Evolutionary conservation across 2,113 vertebrate species (phyloP), one percentile per base, ranked within the genome.

Genomic region (Phylloscopus trochiloides): DNA sequence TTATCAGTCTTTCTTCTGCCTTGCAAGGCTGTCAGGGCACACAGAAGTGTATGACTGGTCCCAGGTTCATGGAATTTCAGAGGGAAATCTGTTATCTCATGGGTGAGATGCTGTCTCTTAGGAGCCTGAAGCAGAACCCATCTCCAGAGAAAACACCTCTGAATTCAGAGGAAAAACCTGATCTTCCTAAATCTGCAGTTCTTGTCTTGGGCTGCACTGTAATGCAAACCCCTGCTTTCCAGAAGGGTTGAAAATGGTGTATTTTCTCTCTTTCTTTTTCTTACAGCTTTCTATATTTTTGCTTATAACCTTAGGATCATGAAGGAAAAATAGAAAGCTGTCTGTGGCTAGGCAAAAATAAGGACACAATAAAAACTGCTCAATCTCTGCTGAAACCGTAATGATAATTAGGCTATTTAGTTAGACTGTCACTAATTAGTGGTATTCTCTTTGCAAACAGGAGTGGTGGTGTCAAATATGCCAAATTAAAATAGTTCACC

Each of bases 401-500:
- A 79, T 74, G 86, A 3, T 94, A 92, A 89, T 87, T 82, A 85
- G 26, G 16, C 22, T 63, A 29, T 74, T 92, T 85, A 94, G 88
- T 96, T 94, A 88, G 31, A 74, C 51, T 54, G 20, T 18, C 61
- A 92, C 61, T 87, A 94, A 93, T 94, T 93, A 95, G 76, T 87
- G 20, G 25, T 78, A 92, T 89, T 87, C 61, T 94, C 78, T 83
- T 82, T 90, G 75, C 58, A 94, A 94, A 94, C 79, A 95, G 82
- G 62, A 97, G 85, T 67, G 66, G 48, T n/a, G 3, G 51, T 75
- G 51, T 89, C 48, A 94, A 58, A 96, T 66, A 25, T 12, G 22
- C 6, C 0, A 0, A 81, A 88, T 74, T 85, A 68, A 85, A 96
- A 73, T 34, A 55, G 40, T 62, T 94, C 34, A 77, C 28, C 45